Conservation (phyloP, 2,797 vertebrate species). For the Thaleichthys pacificus region DNA sequence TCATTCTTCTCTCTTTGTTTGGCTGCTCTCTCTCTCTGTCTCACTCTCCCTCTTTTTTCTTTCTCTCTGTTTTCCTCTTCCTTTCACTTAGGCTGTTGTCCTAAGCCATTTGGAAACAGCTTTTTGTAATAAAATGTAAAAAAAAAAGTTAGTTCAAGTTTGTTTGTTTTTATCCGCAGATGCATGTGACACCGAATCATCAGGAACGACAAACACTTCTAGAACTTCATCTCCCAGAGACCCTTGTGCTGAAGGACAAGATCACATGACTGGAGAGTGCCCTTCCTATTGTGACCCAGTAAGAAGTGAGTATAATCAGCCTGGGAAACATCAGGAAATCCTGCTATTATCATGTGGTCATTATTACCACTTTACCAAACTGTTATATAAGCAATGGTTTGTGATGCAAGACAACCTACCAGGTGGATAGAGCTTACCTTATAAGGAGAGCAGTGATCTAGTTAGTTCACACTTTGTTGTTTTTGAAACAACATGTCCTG, state of each 20-base stretch:
- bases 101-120: not conserved
- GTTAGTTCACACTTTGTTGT: slow-evolving; percentile 4
- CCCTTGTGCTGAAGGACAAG: slow-evolving; percentile 68
- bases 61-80: not conserved
- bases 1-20: not conserved
- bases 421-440: not conserved
- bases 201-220: slow-evolving; percentile 65
- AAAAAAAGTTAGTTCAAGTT: not conserved
- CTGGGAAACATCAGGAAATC: slow-evolving; percentile 43
- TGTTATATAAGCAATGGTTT: slow-evolving; percentile 14
- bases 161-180: slow-evolving; percentile 70
- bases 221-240: slow-evolving; percentile 66
- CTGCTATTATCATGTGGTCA: slow-evolving; percentile 22
- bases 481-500: slow-evolving; percentile 9
- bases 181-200: slow-evolving; percentile 70
- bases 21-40: not conserved
- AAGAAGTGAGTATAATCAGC: slow-evolving; percentile 83
- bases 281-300: slow-evolving; percentile 77
- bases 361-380: not conserved
- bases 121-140: not conserved
- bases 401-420: slow-evolving; percentile 36
- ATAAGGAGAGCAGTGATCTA: not conserved
- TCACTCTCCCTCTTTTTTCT: not conserved
- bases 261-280: slow-evolving; percentile 73
- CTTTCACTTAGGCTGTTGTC: not conserved